Evolutionary conservation across 2,888 invertebrate genomes (phyloP), one percentile per base, ranked within the genome.

Genomic region (Megalurothrips usitatus): DNA sequence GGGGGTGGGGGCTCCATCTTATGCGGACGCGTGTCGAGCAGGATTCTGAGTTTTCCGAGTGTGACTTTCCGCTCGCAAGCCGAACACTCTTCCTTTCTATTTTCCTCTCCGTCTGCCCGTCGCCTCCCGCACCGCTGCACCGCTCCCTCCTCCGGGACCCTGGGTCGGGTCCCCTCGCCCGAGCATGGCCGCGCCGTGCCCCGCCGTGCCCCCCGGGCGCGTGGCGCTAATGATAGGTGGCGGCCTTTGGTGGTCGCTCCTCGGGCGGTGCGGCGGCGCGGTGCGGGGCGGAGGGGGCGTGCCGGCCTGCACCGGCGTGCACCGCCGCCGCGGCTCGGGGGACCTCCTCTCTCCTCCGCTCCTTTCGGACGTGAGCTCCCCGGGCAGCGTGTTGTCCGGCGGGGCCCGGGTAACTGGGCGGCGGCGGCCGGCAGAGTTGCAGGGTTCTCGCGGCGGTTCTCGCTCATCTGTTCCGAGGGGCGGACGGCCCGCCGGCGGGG

Each of bases 191-290:
- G 68, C 68, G 1, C 68, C 68, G 26, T 12, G 23, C 68, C 68
- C 23, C 68, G n/a, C 68, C 68, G 23, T 75, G 68, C 68, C 68
- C 68, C 17, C 68, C 23, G 68, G 68, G 68, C 68, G 68, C 68
- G 68, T 75, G 68, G 68, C 68, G 68, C 68, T 75, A 75, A 75
- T 75, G 68, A 75, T 75, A 75, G 68, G 68, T 75, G 68, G 23
- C 68, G 68, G 68, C 12, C 58, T 58, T 43, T 19, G 58, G 58
- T 58, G 58, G 58, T 43, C 34, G 58, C 58, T 58, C 58, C 58
- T 58, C 58, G 14, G 34, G 14, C 14, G 58, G 19, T 58, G 68
- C 68, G 9, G 68, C 68, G 9, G 68, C 26, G 10, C 23, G 68
- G 68, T 1, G 26, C 26, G 68, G 58, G 19, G 58, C 14, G 58